A percentile compares a stretch with the other conserved stretches of the same genome.
Evolutionary conservation across 2,797 vertebrate genomes (phyloP).

Genomic region (Pelodytes ibericus): DNA sequence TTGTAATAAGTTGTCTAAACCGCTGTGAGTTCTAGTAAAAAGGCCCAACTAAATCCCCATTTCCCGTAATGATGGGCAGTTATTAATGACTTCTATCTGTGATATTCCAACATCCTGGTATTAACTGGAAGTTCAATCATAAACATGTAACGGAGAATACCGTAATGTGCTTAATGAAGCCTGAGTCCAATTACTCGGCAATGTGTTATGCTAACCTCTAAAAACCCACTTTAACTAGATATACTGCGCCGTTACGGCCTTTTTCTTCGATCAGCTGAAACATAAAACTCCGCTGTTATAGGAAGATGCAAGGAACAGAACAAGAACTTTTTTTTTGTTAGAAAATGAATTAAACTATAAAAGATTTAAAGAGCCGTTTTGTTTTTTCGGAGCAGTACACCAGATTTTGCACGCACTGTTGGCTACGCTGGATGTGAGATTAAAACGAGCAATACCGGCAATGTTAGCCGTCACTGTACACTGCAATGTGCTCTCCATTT

Average conservation of each 20-base stretch:
- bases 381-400: slow-evolving; percentile 12
- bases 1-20: too few species aligned
- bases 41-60: too few species aligned
- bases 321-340: neutral
- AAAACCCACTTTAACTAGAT: slow-evolving; percentile 19
- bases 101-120: slow-evolving; percentile 16
- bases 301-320: slow-evolving; percentile 23
- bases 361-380: slow-evolving; percentile 25
- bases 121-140: slow-evolving; percentile 36
- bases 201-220: slow-evolving; percentile 40
- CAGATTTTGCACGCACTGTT: slow-evolving; percentile 3
- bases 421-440: neutral
- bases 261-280: slow-evolving; percentile 26
- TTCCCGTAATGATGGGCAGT: neutral
- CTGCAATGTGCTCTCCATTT: too few species aligned
- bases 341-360: slow-evolving; percentile 16
- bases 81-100: slow-evolving; percentile 15
- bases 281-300: slow-evolving; percentile 32
- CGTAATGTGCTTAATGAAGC: slow-evolving; percentile 46
- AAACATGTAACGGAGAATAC: slow-evolving; percentile 37
- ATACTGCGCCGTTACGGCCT: slow-evolving; percentile 18
- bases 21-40: too few species aligned
- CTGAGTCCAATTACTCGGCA: slow-evolving; percentile 36
- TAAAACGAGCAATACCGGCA: neutral
- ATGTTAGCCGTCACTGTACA: too few species aligned